A percentile compares a stretch with the other conserved stretches of the same genome.
Conservation (phyloP, 2,113 vertebrate genomes). For the Centropus bengalensis region DNA sequence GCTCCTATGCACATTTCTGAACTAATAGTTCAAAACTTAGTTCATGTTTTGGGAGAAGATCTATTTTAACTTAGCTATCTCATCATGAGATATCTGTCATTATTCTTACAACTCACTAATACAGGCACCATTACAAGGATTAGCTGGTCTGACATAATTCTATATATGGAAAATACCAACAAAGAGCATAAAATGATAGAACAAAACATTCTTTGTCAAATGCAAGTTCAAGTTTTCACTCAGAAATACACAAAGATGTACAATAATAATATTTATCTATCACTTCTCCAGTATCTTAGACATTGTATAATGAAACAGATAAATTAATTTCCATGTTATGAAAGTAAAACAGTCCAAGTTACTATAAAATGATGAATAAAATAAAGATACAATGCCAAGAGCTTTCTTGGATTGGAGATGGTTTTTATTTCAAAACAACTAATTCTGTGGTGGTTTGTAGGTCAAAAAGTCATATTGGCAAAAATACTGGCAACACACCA, state of each 20-base stretch:
- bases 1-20: background rate
- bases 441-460: background rate
- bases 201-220: conserved; percentile 67
- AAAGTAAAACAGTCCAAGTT: conserved; percentile 6
- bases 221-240: conserved; percentile 64
- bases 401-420: conserved; percentile 16
- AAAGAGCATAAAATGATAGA: conserved; percentile 27
- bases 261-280: conserved; percentile 66
- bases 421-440: conserved; percentile 32
- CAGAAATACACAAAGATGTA: conserved; percentile 63
- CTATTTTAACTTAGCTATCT: background rate
- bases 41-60: background rate
- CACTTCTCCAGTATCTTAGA: conserved; percentile 45
- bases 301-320: conserved; percentile 32
- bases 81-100: background rate
- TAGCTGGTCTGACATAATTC: conserved; percentile 2
- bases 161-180: conserved; percentile 36
- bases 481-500: background rate
- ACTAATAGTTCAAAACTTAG: background rate
- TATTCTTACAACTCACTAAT: background rate
- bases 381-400: conserved; percentile 39
- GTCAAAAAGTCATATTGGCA: conserved; percentile 36
- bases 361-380: conserved; percentile 48
- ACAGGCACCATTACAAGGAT: background rate
- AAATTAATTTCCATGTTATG: conserved; percentile 29